These are phyloP conservation scores for Cygnus atratus DNA, from an alignment of 2,113 vertebrate species.

Conservation along the genomic window DNA sequence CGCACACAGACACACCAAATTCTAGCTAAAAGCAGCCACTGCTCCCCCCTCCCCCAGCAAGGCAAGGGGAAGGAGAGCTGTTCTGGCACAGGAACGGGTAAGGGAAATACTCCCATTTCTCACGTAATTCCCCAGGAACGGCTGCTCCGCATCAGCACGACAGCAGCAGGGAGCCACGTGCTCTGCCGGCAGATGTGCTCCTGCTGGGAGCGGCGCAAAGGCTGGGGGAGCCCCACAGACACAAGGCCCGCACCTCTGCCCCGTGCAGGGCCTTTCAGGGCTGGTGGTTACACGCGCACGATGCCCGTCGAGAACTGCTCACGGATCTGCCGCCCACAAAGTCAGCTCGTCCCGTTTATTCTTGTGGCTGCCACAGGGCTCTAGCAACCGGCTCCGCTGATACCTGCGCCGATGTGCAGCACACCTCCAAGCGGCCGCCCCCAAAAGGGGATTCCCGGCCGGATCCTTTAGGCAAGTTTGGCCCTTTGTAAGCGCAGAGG, in stretches of 20 bases:
- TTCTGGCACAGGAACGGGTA: not conserved
- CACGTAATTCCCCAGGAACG: not conserved
- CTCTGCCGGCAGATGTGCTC: rapidly evolving
- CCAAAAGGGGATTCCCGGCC: not conserved
- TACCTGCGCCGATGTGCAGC: not conserved
- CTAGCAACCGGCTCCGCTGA: rapidly evolving
- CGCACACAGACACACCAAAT: not conserved
- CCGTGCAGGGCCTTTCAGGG: rapidly evolving
- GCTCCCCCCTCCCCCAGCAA: not conserved
- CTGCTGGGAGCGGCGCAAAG: not conserved
- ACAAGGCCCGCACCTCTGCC: not conserved
- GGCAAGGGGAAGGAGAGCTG: not conserved
- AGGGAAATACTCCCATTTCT: not conserved
- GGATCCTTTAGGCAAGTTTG: not conserved
- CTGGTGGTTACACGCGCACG: not conserved
- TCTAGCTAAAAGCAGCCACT: not conserved
- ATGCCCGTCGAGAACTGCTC: not conserved
- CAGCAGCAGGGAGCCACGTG: not conserved
- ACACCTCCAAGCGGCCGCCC: not conserved
- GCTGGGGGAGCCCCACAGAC: not conserved
- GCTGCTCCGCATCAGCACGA: not conserved
- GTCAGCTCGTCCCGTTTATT: rapidly evolving
- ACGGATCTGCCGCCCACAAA: not conserved
- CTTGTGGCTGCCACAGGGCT: not conserved
- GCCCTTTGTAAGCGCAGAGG: not conserved